Evolutionary conservation across 2,888 invertebrate genomes (phyloP).

Genomic region (Osedax fenrisi): DNA sequence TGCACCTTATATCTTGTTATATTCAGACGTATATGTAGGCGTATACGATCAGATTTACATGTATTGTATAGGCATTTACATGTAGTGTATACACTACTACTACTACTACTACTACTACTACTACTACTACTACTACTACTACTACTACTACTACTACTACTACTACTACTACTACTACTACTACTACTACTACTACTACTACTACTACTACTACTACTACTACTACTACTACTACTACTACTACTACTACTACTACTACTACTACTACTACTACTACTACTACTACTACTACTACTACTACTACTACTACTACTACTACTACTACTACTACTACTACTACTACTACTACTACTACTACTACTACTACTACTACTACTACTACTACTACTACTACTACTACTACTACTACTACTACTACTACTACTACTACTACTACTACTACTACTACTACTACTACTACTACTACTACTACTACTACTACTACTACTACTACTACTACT

Average conservation of each 20-base stretch:
- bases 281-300: constrained; percentile 28
- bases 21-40: no score
- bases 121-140: constrained; percentile 32
- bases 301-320: constrained; percentile 29
- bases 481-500: no score
- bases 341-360: constrained; percentile 28
- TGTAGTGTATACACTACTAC: no score
- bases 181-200: constrained; percentile 34
- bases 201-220: constrained; percentile 33
- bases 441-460: no score
- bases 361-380: constrained; percentile 30
- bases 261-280: constrained; percentile 29
- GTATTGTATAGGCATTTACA: no score
- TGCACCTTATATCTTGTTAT: no score
- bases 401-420: no score
- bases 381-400: constrained; percentile 27
- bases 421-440: no score
- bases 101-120: constrained; percentile 29
- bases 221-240: constrained; percentile 30
- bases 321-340: constrained; percentile 29
- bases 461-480: no score
- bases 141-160: constrained; percentile 32
- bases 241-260: constrained; percentile 28
- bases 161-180: constrained; percentile 32
- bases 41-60: no score